A percentile compares a stretch with the other conserved stretches of the same genome.
Evolutionary conservation across 1,140 invertebrate species (phyloP).

Genomic region (Dermatophagoides farinae): DNA sequence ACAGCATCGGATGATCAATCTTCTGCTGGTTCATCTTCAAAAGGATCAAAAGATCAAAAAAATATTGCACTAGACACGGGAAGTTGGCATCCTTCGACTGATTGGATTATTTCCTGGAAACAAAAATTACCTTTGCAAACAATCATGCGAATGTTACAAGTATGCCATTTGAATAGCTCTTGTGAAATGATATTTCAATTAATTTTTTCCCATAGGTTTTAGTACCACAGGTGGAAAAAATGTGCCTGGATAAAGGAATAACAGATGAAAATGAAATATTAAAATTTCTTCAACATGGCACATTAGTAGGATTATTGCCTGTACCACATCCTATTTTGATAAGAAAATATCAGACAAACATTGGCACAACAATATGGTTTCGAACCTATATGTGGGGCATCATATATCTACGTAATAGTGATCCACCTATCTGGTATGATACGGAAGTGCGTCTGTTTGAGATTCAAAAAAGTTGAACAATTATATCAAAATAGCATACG

Average conservation of each 20-base stretch:
- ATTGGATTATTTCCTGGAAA: conserved; percentile 94
- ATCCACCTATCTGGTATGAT: conserved; percentile 98
- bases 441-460: conserved; percentile 97
- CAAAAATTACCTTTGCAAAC: conserved; percentile 90
- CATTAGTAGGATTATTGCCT: conserved; percentile 84
- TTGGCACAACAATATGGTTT: conserved; percentile 96
- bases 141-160: conserved; percentile 88
- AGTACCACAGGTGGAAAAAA: conserved; percentile 98
- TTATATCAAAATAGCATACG: too few species aligned
- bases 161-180: neutral
- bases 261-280: conserved; percentile 98
- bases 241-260: conserved; percentile 92
- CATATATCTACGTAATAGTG: conserved; percentile 90
- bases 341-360: conserved; percentile 83
- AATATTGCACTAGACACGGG: neutral
- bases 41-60: neutral
- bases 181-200: conserved; percentile 37
- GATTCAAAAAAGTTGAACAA: conserved; percentile 39
- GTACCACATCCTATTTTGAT: conserved; percentile 98
- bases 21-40: neutral
- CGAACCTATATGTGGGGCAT: conserved; percentile 98
- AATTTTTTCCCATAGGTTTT: conserved; percentile 93
- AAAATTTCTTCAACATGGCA: conserved; percentile 96
- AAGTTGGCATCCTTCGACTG: conserved; percentile 40
- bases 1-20: neutral